A percentile compares a stretch with the other conserved stretches of the same genome.
Evolutionary conservation across 2,113 vertebrate species (phyloP).

Genomic region (Nettapus auritus): DNA sequence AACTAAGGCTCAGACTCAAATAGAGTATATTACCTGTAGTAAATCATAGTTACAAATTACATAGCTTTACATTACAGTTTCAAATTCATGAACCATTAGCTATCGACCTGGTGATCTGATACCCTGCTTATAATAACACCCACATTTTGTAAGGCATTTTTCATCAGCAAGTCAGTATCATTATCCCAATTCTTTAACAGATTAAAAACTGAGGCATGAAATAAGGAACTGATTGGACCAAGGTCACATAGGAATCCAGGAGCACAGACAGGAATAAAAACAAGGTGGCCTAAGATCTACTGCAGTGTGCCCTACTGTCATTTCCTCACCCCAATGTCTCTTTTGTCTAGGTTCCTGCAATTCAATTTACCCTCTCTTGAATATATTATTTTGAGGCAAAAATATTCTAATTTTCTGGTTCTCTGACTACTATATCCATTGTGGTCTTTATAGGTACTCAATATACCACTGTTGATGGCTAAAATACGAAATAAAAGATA

Average conservation of each 20-base stretch:
- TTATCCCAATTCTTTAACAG: slow-evolving; percentile 63
- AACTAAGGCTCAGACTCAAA: not conserved
- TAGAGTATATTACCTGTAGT: slow-evolving; percentile 5
- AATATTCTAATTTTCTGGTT: slow-evolving; percentile 29
- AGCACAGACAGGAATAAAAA: slow-evolving; percentile 52
- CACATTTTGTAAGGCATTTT: slow-evolving; percentile 54
- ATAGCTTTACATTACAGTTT: slow-evolving; percentile 37
- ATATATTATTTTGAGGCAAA: slow-evolving; percentile 34
- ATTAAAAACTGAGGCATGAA: slow-evolving; percentile 59
- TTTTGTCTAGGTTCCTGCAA: slow-evolving; percentile 39
- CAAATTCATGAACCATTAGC: slow-evolving; percentile 53
- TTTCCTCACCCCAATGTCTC: slow-evolving; percentile 33
- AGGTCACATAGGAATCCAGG: slow-evolving; percentile 53
- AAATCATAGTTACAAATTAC: slow-evolving; percentile 38
- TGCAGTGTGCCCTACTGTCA: slow-evolving; percentile 38
- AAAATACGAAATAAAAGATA: not conserved
- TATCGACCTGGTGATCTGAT: slow-evolving; percentile 32
- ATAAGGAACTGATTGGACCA: slow-evolving; percentile 60
- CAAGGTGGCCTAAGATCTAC: slow-evolving; percentile 58
- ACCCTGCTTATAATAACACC: slow-evolving; percentile 44
- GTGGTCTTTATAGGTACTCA: not conserved
- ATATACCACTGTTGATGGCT: not conserved
- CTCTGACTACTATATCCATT: not conserved
- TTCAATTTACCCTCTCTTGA: slow-evolving; percentile 40
- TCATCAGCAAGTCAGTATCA: slow-evolving; percentile 55